Percentiles rank a stretch among this genome's conserved stretches.
Evolutionary conservation across 2,797 vertebrate species (phyloP).

Genomic region (Oreonectes daqikongensis): DNA sequence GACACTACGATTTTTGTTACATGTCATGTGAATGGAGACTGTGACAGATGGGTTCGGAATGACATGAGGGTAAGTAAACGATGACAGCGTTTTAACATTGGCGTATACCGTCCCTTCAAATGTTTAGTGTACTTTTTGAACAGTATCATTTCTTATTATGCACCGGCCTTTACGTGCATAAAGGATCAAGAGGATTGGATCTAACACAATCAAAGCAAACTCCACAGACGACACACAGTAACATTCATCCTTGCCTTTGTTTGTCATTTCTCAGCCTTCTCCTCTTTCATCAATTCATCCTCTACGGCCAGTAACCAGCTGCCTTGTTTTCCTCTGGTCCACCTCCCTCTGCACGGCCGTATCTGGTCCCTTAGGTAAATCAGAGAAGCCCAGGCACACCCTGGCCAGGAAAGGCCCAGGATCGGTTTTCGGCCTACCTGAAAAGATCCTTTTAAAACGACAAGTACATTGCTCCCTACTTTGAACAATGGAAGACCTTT

Average conservation of each 20-base stretch:
- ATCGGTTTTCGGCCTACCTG: conserved; percentile 76
- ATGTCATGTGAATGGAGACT: neutral
- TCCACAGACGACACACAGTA: conserved; percentile 39
- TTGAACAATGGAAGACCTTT: conserved; percentile 71
- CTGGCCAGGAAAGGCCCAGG: conserved; percentile 71
- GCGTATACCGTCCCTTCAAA: neutral
- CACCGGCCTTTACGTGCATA: neutral
- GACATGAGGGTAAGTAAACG: neutral
- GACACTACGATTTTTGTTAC: neutral
- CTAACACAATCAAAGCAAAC: conserved; percentile 70
- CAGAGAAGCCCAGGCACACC: conserved; percentile 73
- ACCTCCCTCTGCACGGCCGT: conserved; percentile 20
- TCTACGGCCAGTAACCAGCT: conserved; percentile 55
- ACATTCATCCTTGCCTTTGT: conserved; percentile 74
- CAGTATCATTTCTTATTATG: neutral
- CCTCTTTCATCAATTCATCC: conserved; percentile 72
- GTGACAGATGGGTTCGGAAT: neutral
- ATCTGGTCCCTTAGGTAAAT: conserved; percentile 74
- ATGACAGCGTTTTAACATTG: neutral
- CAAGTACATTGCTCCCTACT: conserved; percentile 59
- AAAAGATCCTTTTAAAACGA: conserved; percentile 72
- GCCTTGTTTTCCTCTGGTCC: conserved; percentile 49
- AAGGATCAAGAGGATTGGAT: conserved; percentile 42
- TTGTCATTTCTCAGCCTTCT: conserved; percentile 79
- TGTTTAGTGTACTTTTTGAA: neutral